These are phyloP conservation scores for Nyctalus aviator DNA, from an alignment of 2,797 vertebrate genomes.

Conservation along the genomic window DNA sequence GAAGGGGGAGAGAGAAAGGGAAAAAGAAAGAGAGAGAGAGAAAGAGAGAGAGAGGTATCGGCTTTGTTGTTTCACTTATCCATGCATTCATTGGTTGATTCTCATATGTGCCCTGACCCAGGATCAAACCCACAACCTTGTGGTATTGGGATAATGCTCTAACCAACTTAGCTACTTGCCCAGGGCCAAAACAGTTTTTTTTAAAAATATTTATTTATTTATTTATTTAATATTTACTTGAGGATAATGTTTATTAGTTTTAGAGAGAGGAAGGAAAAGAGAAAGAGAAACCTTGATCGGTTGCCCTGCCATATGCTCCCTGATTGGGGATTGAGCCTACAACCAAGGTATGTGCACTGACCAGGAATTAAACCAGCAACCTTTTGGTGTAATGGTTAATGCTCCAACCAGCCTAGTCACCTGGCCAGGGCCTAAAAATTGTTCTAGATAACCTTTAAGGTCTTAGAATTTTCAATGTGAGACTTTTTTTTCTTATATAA, in stretches of 20 bases:
- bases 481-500: neutral
- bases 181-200: too few species aligned
- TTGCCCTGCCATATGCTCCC: too few species aligned
- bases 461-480: neutral
- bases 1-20: neutral
- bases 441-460: neutral
- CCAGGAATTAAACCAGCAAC: neutral
- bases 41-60: neutral
- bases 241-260: too few species aligned
- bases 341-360: neutral
- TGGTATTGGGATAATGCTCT: too few species aligned
- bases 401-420: neutral
- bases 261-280: too few species aligned
- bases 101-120: neutral
- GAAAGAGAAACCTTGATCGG: too few species aligned
- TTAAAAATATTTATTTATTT: too few species aligned
- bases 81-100: neutral
- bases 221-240: too few species aligned
- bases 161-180: too few species aligned
- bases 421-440: neutral
- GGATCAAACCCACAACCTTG: too few species aligned
- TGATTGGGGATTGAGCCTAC: too few species aligned
- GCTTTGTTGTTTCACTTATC: neutral
- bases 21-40: too few species aligned
- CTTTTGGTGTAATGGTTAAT: neutral